These are phyloP conservation scores for Epicauta chinensis DNA, from an alignment of 1,140 invertebrate genomes.

Conservation along the genomic window DNA sequence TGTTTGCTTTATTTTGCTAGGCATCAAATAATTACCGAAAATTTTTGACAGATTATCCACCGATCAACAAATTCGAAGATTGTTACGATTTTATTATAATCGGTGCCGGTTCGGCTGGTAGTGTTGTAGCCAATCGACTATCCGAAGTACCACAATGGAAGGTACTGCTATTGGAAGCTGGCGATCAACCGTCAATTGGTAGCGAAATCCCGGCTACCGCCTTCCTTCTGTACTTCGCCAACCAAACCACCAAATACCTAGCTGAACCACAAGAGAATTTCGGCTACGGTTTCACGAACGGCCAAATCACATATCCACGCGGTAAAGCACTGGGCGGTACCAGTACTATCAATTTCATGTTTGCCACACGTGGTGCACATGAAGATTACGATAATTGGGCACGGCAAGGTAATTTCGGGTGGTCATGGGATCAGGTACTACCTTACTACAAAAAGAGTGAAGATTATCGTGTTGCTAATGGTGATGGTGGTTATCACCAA, in stretches of 20 bases:
- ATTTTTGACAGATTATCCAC: too few species aligned
- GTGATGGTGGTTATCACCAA: constrained; percentile 48
- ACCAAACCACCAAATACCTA: constrained; percentile 71
- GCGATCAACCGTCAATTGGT: constrained; percentile 57
- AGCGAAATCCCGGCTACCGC: constrained; percentile 67
- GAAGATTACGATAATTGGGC: constrained; percentile 59
- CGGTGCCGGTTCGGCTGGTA: constrained; percentile 45
- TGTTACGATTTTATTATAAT: constrained; percentile 30
- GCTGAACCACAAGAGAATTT: constrained; percentile 62
- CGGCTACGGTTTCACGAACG: constrained; percentile 51
- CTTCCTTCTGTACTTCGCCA: constrained; percentile 58
- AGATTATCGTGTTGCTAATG: constrained; percentile 54
- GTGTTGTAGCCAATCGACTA: constrained; percentile 55
- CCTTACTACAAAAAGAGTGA: constrained; percentile 76
- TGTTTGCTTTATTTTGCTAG: too few species aligned
- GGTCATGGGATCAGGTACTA: constrained; percentile 72
- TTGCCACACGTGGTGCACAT: constrained; percentile 76
- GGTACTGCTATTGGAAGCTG: constrained; percentile 65
- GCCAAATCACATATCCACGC: constrained; percentile 52
- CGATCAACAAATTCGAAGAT: too few species aligned
- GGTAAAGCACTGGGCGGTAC: constrained; percentile 63
- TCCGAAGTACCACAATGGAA: constrained; percentile 61
- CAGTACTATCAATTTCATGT: constrained; percentile 85
- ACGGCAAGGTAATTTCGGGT: constrained; percentile 60
- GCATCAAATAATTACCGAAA: too few species aligned